Evolutionary conservation across 2,797 vertebrate species (phyloP).

Genomic region (Meriones psammophilus): DNA sequence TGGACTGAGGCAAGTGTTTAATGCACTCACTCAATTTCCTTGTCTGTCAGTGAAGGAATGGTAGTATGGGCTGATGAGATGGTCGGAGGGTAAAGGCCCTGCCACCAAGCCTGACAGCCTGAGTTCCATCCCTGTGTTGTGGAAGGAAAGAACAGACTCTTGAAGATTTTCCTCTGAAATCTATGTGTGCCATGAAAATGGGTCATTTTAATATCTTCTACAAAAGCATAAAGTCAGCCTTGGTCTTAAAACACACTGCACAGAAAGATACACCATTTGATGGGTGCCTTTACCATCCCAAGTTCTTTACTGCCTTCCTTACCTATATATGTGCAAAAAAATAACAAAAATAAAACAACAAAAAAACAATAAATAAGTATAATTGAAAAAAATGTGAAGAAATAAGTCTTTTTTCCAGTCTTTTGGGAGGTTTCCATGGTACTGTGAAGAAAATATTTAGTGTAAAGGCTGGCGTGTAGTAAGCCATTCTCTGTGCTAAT

Average conservation of each 20-base stretch:
- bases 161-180: not conserved
- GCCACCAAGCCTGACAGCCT: not conserved
- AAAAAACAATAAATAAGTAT: not conserved
- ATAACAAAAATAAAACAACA: too few species aligned
- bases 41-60: not conserved
- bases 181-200: not conserved
- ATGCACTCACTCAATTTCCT: not conserved
- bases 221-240: not conserved
- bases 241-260: not conserved
- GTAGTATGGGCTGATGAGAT: not conserved
- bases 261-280: not conserved
- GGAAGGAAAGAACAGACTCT: not conserved
- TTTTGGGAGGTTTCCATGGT: not conserved
- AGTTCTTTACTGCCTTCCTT: not conserved
- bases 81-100: not conserved
- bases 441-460: not conserved
- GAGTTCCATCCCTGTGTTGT: not conserved
- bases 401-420: not conserved
- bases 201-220: not conserved
- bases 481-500: constrained; percentile 27
- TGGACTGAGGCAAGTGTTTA: not conserved
- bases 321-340: not conserved
- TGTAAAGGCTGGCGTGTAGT: not conserved
- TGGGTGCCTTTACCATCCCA: not conserved
- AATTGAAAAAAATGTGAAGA: not conserved